A percentile compares a stretch with the other conserved stretches of the same genome.
Evolutionary conservation across 2,888 invertebrate genomes (phyloP).

Genomic region (Melanotus villosus): DNA sequence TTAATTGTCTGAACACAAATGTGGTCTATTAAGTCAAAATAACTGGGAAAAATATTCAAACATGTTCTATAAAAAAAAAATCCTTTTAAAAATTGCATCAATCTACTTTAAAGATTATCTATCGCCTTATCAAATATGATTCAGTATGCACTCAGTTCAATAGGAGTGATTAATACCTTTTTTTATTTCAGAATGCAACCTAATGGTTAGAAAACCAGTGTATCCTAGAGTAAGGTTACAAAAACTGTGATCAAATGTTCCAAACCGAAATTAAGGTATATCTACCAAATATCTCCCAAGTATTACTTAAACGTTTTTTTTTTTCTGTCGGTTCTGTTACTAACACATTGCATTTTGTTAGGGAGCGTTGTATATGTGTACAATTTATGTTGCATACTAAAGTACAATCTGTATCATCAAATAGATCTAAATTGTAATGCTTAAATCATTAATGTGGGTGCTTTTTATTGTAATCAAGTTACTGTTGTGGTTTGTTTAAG

Average conservation of each 20-base stretch:
- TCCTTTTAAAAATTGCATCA: too few species aligned
- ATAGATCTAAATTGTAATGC: too few species aligned
- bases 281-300: constrained; percentile 1
- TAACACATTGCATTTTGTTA: constrained; percentile 8
- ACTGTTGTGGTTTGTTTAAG: too few species aligned
- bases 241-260: constrained; percentile 49
- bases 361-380: too few species aligned
- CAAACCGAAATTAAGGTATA: constrained; percentile 49
- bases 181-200: constrained; percentile 59
- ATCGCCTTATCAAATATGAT: not conserved
- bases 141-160: not conserved
- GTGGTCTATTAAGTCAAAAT: not conserved
- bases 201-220: constrained; percentile 57
- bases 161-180: constrained; percentile 9
- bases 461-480: too few species aligned
- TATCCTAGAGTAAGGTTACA: constrained; percentile 38
- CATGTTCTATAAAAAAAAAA: too few species aligned
- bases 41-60: too few species aligned
- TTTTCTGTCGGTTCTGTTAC: constrained; percentile 16
- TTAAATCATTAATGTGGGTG: too few species aligned
- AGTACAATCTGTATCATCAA: too few species aligned
- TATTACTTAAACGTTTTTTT: constrained; percentile 1
- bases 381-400: too few species aligned
- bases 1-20: constrained; percentile 18
- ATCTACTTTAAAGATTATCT: not conserved